Evolutionary conservation across 2,888 invertebrate species (phyloP), one percentile per base, ranked within the genome.

Genomic region (Bombylius major): DNA sequence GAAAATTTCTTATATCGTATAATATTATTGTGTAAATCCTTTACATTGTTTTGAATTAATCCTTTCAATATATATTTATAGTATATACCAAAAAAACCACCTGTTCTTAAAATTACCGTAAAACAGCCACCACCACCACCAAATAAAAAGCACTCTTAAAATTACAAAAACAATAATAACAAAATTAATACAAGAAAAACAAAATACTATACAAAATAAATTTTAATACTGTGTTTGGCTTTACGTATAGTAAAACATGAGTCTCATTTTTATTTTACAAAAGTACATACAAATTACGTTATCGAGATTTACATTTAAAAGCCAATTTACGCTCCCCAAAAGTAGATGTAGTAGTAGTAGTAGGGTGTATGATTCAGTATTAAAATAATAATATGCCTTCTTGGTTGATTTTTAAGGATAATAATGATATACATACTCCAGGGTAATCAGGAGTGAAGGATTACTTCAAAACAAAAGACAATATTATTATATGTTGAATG

Each of bases 291-390:
- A 59, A 59, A 58, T 58, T 56, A 56, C 50, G 56, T 59, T 59
- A 59, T 59, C 56, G 58, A 59, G 59, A 59, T 58, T 59, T 59
- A 58, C 58, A 59, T 59, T 59, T 58, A 59, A 59, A 59, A 59
- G 59, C 59, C 58, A 59, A 59, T 59, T 59, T 59, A 51, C 56
- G 53, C 59, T 56, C 54, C 46, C 14, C 42, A 34, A 39, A 47
- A 31, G n/a, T n/a, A n/a, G n/a, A n/a, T n/a, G n/a, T n/a, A 47
- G 52, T 49, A 49, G 56, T 46, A 53, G 23, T 23, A 23, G 23
- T 23, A 23, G 23, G 14, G 48, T 46, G 44, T 45, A 23, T 36
- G 12, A 23, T 23, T 23, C 23, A 23, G 23, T 23, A 23, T 23
- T 23, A 23, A 23, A 23, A 23, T 23, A 23, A 23, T 23, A 23